Evolutionary conservation across 2,113 vertebrate species (phyloP).

Genomic region (Monopterus albus): DNA sequence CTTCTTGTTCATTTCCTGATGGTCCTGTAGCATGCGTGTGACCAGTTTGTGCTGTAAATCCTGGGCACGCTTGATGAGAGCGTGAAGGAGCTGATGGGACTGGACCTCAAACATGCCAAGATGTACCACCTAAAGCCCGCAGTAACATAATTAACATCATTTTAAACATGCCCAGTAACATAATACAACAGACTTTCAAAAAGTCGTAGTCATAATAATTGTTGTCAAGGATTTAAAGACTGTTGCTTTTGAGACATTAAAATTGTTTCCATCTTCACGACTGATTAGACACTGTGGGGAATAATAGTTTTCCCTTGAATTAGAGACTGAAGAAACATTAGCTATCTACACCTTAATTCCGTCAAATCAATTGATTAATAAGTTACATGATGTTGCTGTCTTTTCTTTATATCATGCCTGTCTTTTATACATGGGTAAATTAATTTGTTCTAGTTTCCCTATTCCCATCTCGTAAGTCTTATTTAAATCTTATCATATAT

Average conservation of each 20-base stretch:
- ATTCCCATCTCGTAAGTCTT: too few species aligned
- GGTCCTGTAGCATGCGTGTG: constrained; percentile 81
- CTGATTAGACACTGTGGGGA: neutral
- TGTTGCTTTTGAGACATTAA: too few species aligned
- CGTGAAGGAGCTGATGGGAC: constrained; percentile 84
- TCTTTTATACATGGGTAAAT: neutral
- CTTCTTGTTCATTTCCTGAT: constrained; percentile 82
- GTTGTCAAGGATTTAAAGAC: neutral
- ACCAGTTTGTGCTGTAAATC: constrained; percentile 82
- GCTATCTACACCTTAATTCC: neutral
- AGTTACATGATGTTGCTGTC: neutral
- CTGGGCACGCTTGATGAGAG: constrained; percentile 83
- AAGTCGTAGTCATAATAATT: neutral
- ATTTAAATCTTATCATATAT: neutral
- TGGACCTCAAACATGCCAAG: constrained; percentile 92
- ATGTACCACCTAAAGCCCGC: constrained; percentile 77
- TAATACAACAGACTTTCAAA: neutral
- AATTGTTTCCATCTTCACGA: neutral
- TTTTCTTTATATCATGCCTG: neutral
- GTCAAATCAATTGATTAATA: neutral
- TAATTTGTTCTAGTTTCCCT: too few species aligned
- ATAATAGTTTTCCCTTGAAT: neutral
- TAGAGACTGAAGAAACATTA: neutral
- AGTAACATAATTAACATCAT: too few species aligned
- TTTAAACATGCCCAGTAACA: constrained; percentile 1